Percentiles rank a stretch among this genome's conserved stretches.
Evolutionary conservation across 2,113 vertebrate genomes (phyloP).

Genomic region (Pachypanchax playfairii): DNA sequence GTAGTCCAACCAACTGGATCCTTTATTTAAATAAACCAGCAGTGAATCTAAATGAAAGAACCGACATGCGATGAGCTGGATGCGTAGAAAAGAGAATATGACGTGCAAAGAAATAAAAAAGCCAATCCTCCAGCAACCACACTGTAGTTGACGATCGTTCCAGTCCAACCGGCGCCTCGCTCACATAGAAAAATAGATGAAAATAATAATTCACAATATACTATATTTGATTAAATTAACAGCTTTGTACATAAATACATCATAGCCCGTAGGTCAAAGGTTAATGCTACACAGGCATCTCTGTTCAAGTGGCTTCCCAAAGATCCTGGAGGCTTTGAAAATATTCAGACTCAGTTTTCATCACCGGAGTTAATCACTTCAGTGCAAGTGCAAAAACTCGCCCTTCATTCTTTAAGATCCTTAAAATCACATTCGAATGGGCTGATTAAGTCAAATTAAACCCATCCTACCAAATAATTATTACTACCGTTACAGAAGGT

Average conservation of each 20-base stretch:
- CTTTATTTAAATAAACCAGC: conserved; percentile 37
- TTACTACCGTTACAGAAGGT: too few species aligned
- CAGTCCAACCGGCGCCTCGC: conserved; percentile 76
- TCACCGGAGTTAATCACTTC: conserved; percentile 34
- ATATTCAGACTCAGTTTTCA: conserved; percentile 14
- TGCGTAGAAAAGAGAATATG: conserved; percentile 42
- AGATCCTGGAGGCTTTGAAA: conserved; percentile 30
- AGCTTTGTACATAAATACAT: conserved; percentile 78
- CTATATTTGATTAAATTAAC: conserved; percentile 81
- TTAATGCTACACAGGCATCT: conserved; percentile 75
- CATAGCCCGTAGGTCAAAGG: conserved; percentile 59
- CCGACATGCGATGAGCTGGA: conserved; percentile 38
- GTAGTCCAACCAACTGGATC: conserved; percentile 47
- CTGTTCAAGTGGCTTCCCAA: conserved; percentile 59
- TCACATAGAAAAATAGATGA: conserved; percentile 79
- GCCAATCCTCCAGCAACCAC: conserved; percentile 43
- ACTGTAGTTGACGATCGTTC: conserved; percentile 54
- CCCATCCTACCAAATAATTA: too few species aligned
- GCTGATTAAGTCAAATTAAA: too few species aligned
- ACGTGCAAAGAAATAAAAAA: conserved; percentile 36
- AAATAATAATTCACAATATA: conserved; percentile 74
- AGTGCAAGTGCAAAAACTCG: conserved; percentile 59
- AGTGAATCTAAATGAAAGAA: conserved; percentile 35
- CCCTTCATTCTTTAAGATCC: conserved; percentile 65
- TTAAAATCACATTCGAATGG: conserved; percentile 58